Percentiles rank a stretch among this genome's conserved stretches.
Conservation (phyloP, 2,113 vertebrate species). For the Anthoscopus minutus region DNA sequence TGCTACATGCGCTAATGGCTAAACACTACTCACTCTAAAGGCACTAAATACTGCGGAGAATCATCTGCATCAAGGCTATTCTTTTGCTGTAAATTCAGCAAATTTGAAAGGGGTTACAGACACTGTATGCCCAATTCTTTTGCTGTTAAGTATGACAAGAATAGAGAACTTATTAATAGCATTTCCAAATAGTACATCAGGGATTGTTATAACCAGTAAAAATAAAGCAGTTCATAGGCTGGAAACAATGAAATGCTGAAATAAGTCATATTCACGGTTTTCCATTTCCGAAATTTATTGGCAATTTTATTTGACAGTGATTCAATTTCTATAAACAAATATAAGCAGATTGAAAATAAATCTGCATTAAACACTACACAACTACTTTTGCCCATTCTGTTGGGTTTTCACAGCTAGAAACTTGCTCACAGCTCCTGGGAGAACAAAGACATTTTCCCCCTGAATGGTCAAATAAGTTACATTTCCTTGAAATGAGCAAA, state of each 20-base stretch:
- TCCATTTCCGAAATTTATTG: background rate
- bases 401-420: slow-evolving; percentile 28
- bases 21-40: slow-evolving; percentile 2
- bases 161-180: slow-evolving; percentile 32
- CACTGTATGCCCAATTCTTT: background rate
- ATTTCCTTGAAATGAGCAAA: background rate
- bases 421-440: background rate
- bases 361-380: background rate
- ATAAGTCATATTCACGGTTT: background rate
- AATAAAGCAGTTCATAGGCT: slow-evolving; percentile 1
- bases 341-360: background rate
- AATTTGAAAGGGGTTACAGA: slow-evolving; percentile 8
- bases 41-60: slow-evolving; percentile 19
- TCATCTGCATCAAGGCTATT: background rate
- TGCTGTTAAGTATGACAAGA: slow-evolving; percentile 3
- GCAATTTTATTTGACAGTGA: background rate
- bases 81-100: slow-evolving; percentile 34
- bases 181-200: background rate
- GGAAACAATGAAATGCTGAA: slow-evolving; percentile 26
- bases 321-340: background rate
- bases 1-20: slow-evolving; percentile 42
- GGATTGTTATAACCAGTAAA: slow-evolving; percentile 11
- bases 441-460: background rate
- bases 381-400: background rate
- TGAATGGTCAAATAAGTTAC: background rate